Conservation (phyloP, 2,888 invertebrate species). For the Ophion slaviceki region DNA sequence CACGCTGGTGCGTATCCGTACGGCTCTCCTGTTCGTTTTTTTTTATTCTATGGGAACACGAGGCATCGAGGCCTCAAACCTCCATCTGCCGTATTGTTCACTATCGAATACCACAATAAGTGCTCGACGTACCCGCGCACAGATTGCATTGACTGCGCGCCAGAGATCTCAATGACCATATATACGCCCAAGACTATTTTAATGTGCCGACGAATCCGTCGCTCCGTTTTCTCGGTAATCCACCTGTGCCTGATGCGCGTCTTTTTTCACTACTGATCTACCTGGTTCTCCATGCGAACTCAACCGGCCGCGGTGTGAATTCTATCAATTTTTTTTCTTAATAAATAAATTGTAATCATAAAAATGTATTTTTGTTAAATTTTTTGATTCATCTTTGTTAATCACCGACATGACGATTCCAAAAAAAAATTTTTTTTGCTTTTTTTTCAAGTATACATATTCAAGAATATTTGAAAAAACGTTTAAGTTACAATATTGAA, state of each 20-base stretch:
- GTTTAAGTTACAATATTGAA: too few species aligned
- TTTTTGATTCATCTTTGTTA: too few species aligned
- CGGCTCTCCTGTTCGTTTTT: conserved; percentile 46
- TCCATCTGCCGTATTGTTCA: conserved; percentile 73
- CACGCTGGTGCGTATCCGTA: conserved; percentile 53
- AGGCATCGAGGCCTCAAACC: conserved; percentile 69
- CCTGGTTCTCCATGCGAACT: not conserved
- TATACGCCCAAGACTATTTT: conserved; percentile 3
- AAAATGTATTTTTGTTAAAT: too few species aligned
- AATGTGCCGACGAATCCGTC: conserved; percentile 27
- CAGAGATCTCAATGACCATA: conserved; percentile 51
- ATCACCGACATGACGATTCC: too few species aligned
- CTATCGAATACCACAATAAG: conserved; percentile 71
- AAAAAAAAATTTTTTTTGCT: too few species aligned
- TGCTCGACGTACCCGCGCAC: conserved; percentile 72
- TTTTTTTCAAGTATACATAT: too few species aligned
- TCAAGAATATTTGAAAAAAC: too few species aligned
- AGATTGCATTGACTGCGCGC: conserved; percentile 76
- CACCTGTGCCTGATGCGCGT: conserved; percentile 43
- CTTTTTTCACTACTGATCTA: not conserved
- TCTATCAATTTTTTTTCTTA: not conserved
- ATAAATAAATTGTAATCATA: too few species aligned
- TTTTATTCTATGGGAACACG: conserved; percentile 71
- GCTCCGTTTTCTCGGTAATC: conserved; percentile 40
- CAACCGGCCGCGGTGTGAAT: not conserved